These are phyloP conservation scores for Theonella swinhoei DNA, from an alignment of 37 sponge, comb jelly and placozoan species.

Conservation along the genomic window DNA sequence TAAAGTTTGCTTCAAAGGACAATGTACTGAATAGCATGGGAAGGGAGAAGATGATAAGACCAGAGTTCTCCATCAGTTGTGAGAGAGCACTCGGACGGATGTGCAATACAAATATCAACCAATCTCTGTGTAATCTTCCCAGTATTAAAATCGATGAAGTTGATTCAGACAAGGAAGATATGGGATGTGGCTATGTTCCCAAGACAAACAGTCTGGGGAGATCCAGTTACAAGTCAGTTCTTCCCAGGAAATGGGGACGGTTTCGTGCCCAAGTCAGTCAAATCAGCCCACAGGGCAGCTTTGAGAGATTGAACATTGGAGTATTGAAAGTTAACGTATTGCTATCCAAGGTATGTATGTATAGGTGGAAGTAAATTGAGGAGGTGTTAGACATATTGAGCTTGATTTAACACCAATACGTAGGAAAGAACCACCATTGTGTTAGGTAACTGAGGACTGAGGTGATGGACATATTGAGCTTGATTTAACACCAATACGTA, in stretches of 20 bases:
- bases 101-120: not conserved
- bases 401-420: too few species aligned
- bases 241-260: not conserved
- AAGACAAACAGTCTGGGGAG: not conserved
- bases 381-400: too few species aligned
- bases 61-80: not conserved
- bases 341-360: too few species aligned
- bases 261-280: not conserved
- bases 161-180: not conserved
- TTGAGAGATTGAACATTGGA: not conserved
- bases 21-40: not conserved
- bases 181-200: not conserved
- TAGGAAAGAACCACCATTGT: too few species aligned
- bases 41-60: not conserved
- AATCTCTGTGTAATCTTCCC: not conserved
- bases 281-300: not conserved
- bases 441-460: too few species aligned
- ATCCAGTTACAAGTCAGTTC: not conserved
- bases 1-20: too few species aligned
- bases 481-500: too few species aligned
- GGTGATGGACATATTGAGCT: too few species aligned
- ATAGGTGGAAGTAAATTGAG: too few species aligned
- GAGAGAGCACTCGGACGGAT: not conserved
- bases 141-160: not conserved
- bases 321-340: too few species aligned